These are phyloP conservation scores for Cheilosia scutellata DNA, from an alignment of 2,888 invertebrate genomes.

Conservation along the genomic window DNA sequence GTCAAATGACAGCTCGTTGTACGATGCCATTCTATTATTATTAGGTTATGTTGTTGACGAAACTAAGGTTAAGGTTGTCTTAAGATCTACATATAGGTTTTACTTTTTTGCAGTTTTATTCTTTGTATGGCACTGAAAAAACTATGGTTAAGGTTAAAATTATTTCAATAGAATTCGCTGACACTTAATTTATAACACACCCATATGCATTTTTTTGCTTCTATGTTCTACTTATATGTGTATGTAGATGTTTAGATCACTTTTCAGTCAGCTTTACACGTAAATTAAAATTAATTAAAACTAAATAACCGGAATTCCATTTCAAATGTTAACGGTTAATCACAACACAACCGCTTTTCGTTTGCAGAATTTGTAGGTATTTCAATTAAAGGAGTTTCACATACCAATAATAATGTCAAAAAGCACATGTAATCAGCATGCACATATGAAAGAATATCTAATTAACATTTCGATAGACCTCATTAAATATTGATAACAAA, in stretches of 20 bases:
- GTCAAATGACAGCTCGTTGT: conserved; percentile 79
- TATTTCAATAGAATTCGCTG: conserved; percentile 34
- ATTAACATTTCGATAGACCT: conserved; percentile 26
- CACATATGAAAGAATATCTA: no score
- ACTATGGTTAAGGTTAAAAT: conserved; percentile 19
- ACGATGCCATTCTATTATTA: conserved; percentile 77
- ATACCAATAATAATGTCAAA: background rate
- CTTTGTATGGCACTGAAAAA: conserved; percentile 55
- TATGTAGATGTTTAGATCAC: conserved; percentile 5
- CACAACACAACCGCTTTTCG: conserved; percentile 20
- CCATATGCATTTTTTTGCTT: background rate
- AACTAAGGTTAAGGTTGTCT: conserved; percentile 40
- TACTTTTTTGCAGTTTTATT: conserved; percentile 50
- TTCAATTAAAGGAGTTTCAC: conserved; percentile 1
- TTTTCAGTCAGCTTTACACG: conserved; percentile 10
- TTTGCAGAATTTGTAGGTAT: background rate
- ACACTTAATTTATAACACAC: conserved; percentile 19
- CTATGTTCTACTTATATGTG: conserved; percentile 3
- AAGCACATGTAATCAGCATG: conserved; percentile 16
- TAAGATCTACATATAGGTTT: conserved; percentile 31
- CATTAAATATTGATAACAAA: conserved; percentile 39
- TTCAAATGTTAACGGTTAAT: conserved; percentile 54
- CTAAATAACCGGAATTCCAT: conserved; percentile 28
- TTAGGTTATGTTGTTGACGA: conserved; percentile 14
- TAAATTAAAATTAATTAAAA: conserved; percentile 5